Percentiles rank a stretch among this genome's conserved stretches.
Evolutionary conservation across 2,113 vertebrate genomes (phyloP).

Genomic region (rat (Rattus norvegicus)): DNA sequence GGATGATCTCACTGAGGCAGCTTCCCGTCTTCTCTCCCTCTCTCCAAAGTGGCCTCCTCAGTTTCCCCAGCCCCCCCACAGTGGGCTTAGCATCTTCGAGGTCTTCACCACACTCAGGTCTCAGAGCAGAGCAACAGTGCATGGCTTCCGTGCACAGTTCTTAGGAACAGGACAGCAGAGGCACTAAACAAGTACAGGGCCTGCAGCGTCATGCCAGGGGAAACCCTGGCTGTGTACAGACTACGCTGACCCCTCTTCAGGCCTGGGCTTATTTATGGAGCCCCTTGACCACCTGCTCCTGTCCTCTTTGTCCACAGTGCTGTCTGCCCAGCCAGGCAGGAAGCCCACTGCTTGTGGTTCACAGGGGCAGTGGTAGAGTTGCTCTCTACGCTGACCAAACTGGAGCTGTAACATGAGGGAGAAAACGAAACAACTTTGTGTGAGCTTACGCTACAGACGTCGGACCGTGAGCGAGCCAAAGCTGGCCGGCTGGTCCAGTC

Average conservation of each 20-base stretch:
- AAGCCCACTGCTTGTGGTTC: neutral
- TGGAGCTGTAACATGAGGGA: neutral
- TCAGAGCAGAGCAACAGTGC: neutral
- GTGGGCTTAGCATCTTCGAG: neutral
- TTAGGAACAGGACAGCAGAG: neutral
- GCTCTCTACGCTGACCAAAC: neutral
- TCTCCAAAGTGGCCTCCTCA: neutral
- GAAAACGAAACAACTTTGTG: neutral
- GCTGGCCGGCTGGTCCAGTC: neutral
- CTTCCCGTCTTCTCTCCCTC: neutral
- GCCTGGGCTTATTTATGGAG: neutral
- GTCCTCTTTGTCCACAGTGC: neutral
- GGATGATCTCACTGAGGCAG: neutral
- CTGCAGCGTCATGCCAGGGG: accelerated
- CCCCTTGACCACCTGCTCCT: neutral
- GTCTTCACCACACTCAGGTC: neutral
- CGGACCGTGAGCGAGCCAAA: neutral
- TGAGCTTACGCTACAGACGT: neutral
- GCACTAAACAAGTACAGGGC: neutral
- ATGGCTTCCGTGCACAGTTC: neutral
- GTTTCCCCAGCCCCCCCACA: neutral
- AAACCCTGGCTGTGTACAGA: neutral
- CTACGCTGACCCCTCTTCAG: neutral
- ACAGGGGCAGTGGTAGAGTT: neutral
- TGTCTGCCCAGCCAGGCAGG: neutral